Base-by-base conservation (phyloP, 2,888 invertebrate genomes). In the Caenorhabditis becei region DNA sequence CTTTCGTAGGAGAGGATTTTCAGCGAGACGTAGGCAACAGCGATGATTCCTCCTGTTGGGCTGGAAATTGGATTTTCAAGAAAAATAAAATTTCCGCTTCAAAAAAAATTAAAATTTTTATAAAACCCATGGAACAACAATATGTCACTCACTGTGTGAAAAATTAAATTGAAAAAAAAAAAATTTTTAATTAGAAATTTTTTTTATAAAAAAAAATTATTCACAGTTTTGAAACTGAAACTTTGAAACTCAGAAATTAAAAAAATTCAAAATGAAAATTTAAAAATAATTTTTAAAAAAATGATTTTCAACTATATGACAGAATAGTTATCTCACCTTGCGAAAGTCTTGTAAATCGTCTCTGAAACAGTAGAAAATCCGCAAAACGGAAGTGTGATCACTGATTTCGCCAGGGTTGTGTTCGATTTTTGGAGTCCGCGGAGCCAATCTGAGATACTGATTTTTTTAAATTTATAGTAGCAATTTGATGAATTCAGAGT, bases 321-420 rank as follows among this genome's bases (percentile, higher is more conserved):
- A n/a, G n/a, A n/a, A n/a, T n/a, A 61, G 2, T 11, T 53, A n/a
- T 16, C n/a, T 16, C 54, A 80, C 77, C 83, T 83, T 18, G 83
- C 79, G 10, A 84, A 41, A 1, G 82, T 85, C n/a, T 18, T 58
- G 77, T 86, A 89, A 26, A 88, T 63, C 8, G 59, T 67, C 35
- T 88, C 85, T 10, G 88, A 88, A 24, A 82, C 18, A 4, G 72
- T 63, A 14, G 61, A 54, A 44, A 89, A 83, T 47, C 66, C 59
- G 91, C 95, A 94, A 24, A 96, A 90, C 0, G 97, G 97, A 66
- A 93, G 83, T 28, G 89, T 86, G 20, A 92, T 86, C 4, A 92
- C 66, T 2, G 93, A 93, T 16, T 93, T 87, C 14, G 91, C 88
- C 49, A 93, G 91, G 1, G 93, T 93, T 1, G 92, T 92, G 10